Conservation (phyloP, 2,888 invertebrate genomes). For the Amphipoea lucens region DNA sequence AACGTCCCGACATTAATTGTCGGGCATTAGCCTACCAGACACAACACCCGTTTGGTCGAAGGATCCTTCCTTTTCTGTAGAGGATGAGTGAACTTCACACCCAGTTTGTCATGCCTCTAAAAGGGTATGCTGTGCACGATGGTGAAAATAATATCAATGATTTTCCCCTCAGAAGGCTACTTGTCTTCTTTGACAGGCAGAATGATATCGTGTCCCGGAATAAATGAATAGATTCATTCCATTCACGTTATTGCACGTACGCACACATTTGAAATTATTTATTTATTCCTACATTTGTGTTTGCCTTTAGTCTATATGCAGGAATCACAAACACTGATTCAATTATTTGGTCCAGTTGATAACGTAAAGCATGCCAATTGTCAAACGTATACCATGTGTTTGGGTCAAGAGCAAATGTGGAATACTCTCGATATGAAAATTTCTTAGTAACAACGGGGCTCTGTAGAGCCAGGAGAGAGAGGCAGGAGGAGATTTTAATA, state of each 20-base stretch:
- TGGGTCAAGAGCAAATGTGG: not conserved
- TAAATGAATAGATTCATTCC: constrained; percentile 7
- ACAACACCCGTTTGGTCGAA: not conserved
- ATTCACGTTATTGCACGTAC: constrained; percentile 6
- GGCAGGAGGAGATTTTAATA: not conserved
- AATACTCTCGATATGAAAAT: not conserved
- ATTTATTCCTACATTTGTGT: constrained; percentile 25
- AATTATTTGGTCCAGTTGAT: constrained; percentile 46
- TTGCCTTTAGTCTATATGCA: constrained; percentile 22
- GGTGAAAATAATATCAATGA: not conserved
- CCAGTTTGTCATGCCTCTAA: not conserved
- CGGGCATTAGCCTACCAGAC: not conserved
- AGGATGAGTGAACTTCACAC: not conserved
- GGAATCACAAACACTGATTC: constrained; percentile 43
- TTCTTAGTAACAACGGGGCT: not conserved
- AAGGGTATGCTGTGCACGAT: not conserved
- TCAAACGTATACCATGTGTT: constrained; percentile 6
- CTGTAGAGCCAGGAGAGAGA: not conserved
- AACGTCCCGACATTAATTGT: not conserved
- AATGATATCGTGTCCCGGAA: not conserved
- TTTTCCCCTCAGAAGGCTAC: not conserved
- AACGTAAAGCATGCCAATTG: constrained; percentile 24
- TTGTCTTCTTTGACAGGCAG: constrained; percentile 1
- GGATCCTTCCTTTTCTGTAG: not conserved
- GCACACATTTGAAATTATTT: constrained; percentile 16